These are phyloP conservation scores for Neodiprion lecontei DNA, from an alignment of 1,140 invertebrate genomes.

Conservation along the genomic window DNA sequence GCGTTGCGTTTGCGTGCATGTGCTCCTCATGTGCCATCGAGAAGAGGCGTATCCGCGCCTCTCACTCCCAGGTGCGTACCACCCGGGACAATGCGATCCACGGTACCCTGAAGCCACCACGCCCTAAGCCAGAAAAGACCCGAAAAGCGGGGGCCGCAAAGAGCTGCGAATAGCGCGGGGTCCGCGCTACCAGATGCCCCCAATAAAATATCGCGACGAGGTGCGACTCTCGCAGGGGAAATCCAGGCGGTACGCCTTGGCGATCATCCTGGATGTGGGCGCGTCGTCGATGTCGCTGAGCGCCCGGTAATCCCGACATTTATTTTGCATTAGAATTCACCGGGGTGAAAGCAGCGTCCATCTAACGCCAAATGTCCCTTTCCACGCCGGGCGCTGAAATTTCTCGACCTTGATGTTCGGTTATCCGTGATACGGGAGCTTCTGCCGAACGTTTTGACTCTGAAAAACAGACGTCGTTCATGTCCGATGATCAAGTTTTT, in stretches of 20 bases:
- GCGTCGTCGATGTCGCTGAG: background rate
- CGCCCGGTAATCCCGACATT: background rate
- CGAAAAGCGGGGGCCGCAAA: background rate
- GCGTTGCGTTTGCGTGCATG: background rate
- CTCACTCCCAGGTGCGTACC: constrained; percentile 49
- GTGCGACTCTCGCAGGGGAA: background rate
- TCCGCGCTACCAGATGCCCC: background rate
- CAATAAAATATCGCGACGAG: no score
- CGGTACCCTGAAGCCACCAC: background rate
- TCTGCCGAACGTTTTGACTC: no score
- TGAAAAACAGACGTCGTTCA: no score
- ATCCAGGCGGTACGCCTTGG: background rate
- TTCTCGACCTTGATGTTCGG: no score
- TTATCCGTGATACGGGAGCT: no score
- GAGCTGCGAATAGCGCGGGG: background rate
- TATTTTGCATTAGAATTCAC: background rate
- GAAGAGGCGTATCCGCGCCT: constrained; percentile 45
- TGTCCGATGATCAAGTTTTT: no score
- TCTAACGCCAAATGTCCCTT: no score
- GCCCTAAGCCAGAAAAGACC: background rate
- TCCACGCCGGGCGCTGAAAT: no score
- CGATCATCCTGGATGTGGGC: constrained; percentile 1
- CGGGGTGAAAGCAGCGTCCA: no score
- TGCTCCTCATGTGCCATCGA: background rate
- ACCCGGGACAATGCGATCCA: constrained; percentile 17